A percentile compares a stretch with the other conserved stretches of the same genome.
phyloP scores from a whole-genome alignment of 2,797 vertebrate genomes.

The Argyrosomus regius region DNA sequence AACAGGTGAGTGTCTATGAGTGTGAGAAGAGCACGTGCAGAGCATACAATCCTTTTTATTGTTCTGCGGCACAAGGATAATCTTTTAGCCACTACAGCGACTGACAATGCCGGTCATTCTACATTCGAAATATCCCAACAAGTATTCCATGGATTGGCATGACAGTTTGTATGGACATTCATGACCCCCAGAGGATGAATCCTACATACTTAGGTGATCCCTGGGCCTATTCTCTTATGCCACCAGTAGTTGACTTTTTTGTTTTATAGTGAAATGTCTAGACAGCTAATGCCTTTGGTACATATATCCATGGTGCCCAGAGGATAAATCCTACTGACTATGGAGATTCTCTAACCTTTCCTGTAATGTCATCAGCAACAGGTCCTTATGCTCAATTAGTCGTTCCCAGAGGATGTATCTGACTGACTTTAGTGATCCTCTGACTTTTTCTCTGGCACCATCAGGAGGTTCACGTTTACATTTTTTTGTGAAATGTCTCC shows the following conservation, averaged over 20 bases:
- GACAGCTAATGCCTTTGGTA: neutral
- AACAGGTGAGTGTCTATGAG: conserved; percentile 46
- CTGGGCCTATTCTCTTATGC: neutral
- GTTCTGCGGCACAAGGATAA: neutral
- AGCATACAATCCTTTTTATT: neutral
- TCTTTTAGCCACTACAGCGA: too few relatives aligned
- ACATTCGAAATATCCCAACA: neutral
- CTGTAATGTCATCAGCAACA: neutral
- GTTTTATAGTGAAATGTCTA: neutral
- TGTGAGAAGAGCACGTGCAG: neutral
- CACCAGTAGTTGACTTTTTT: neutral
- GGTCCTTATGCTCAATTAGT: too few relatives aligned
- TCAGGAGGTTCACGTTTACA: neutral
- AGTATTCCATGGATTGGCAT: neutral
- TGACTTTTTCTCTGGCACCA: too few relatives aligned
- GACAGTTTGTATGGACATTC: neutral
- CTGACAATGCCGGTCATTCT: neutral
- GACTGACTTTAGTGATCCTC: too few relatives aligned
- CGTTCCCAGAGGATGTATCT: neutral
- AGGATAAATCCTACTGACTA: neutral
- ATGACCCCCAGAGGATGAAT: neutral
- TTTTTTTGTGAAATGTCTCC: neutral
- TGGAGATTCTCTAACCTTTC: neutral
- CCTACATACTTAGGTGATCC: neutral
- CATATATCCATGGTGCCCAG: neutral